Conservation (phyloP, 2,113 vertebrate genomes). For the pig (Sus scrofa) region DNA sequence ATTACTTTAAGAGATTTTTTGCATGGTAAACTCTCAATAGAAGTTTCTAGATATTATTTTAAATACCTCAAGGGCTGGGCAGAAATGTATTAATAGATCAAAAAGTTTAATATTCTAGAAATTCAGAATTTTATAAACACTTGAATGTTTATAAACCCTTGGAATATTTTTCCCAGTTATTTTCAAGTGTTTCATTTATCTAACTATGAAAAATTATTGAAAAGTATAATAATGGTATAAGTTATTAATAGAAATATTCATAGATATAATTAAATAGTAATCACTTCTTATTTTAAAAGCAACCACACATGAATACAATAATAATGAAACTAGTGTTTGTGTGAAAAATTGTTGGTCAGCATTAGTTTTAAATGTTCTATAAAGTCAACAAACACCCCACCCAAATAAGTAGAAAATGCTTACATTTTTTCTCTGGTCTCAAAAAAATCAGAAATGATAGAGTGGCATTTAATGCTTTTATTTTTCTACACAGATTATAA, state of each 20-base stretch:
- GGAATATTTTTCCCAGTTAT: background rate
- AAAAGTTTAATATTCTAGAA: conserved; percentile 22
- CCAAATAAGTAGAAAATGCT: background rate
- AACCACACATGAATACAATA: background rate
- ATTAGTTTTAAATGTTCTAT: background rate
- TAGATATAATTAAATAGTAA: background rate
- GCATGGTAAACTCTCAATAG: conserved; percentile 18
- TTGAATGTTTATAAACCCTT: background rate
- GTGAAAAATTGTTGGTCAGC: background rate
- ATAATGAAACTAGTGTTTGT: background rate
- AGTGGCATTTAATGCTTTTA: background rate
- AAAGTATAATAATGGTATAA: background rate
- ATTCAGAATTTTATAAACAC: background rate
- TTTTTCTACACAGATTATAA: background rate
- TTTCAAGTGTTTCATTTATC: background rate
- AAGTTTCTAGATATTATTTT: background rate
- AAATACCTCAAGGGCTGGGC: background rate
- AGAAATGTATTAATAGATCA: background rate
- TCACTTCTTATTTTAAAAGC: background rate
- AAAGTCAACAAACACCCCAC: background rate
- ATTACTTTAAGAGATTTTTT: background rate
- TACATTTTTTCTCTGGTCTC: background rate
- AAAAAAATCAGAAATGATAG: conserved; percentile 1
- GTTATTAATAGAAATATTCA: background rate
- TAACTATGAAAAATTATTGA: background rate